Percentiles rank a stretch among this genome's conserved stretches.
phyloP scores from a whole-genome alignment of 2,797 vertebrate genomes.

The Myioborus miniatus region DNA sequence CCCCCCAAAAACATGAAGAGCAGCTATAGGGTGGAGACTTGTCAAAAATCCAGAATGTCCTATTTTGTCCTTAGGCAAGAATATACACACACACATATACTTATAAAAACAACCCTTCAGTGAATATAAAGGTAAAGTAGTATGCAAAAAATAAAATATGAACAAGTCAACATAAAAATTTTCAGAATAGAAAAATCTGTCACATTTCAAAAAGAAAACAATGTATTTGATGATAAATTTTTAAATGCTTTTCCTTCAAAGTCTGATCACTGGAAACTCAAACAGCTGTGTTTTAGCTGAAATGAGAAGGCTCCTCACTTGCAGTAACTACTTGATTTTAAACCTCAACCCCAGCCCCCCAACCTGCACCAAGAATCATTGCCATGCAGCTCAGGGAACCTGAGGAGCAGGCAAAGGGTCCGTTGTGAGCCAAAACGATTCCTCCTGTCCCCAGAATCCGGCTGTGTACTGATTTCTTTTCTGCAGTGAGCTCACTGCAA shows the following conservation, averaged over 20 bases:
- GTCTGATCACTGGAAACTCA: not conserved
- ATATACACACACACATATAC: constrained; percentile 45
- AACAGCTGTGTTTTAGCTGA: not conserved
- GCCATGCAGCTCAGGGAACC: constrained; percentile 9
- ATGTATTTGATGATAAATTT: constrained; percentile 56
- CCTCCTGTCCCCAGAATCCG: not conserved
- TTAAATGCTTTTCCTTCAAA: constrained; percentile 48
- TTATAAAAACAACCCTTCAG: constrained; percentile 53
- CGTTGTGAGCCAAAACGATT: not conserved
- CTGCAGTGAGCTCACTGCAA: constrained; percentile 25
- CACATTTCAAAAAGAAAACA: constrained; percentile 67
- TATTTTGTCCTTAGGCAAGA: constrained; percentile 57
- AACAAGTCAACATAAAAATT: constrained; percentile 38
- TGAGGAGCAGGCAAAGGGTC: constrained; percentile 1
- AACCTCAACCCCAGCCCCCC: not conserved
- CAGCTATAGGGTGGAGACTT: constrained; percentile 41
- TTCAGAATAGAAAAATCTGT: constrained; percentile 70
- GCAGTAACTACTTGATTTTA: not conserved
- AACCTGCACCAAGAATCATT: not conserved
- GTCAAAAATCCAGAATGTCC: constrained; percentile 53
- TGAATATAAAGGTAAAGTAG: constrained; percentile 59
- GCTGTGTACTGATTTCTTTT: not conserved
- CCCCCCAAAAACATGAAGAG: not conserved
- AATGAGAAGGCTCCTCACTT: not conserved
- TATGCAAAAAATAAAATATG: constrained; percentile 55